Base-by-base conservation (phyloP, 2,113 vertebrate species). In the Dissostichus mawsoni region DNA sequence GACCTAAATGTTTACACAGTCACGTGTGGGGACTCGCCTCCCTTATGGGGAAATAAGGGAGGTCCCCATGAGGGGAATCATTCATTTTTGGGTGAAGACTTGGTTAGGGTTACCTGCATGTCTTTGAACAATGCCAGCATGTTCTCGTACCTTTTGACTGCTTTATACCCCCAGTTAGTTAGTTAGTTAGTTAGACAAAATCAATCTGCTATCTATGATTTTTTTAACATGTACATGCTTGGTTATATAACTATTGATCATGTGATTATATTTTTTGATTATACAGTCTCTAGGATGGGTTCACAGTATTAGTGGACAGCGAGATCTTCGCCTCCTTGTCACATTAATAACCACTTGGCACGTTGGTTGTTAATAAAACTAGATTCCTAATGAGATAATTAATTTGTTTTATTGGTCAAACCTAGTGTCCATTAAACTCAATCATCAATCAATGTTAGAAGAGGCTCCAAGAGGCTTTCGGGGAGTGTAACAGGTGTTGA, bases 401-500 rank as follows among this genome's bases (percentile, higher is more conserved):
- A 3, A 18, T 55, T 66, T 69, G 16, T 76, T 57, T 59, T 57
- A 57, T 57, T 45, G 44, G 44, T 45, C 47, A 70, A 36, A 41
- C 6, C 36, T 41, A 5, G 4, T 13, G 10, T 50, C 3, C 11
- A 36, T 45, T 50, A 18, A 56, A 65, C 65, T 59, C 17, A 18
- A 72, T 55, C 33, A 63, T 77, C 44, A 53, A 16, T 72, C 74
- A 74, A 20, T 16, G 8, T 25, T 25, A 3, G 20, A 33, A 63
- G 20, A 66, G 8, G 18, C 20, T 29, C 8, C 64, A 6, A 14
- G 5, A 59, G 48, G 51, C 50, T 8, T 12, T 33, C 33, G 56
- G 36, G 3, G 48, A 33, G 50, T 53, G 53, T 41, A 55, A 57
- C 78, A 29, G 53, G 36, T 69, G 51, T 59, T 50, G 6, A 68